These are phyloP conservation scores for Tauraco erythrolophus DNA, from an alignment of 2,113 vertebrate genomes.

Conservation along the genomic window DNA sequence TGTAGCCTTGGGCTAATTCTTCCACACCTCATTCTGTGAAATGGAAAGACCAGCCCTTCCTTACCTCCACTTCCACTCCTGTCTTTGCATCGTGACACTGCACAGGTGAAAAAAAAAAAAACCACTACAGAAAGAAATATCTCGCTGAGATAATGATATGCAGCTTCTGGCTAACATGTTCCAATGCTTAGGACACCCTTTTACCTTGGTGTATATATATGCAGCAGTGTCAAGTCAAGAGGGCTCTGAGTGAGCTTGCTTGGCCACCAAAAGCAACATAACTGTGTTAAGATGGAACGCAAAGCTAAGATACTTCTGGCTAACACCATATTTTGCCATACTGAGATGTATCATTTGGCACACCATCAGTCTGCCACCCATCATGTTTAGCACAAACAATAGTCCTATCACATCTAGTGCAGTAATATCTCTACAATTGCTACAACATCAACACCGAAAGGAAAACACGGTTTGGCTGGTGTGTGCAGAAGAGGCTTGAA, in stretches of 20 bases:
- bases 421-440: too few species aligned
- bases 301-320: neutral
- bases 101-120: neutral
- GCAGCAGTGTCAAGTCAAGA: neutral
- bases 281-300: neutral
- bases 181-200: neutral
- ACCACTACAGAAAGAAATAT: neutral
- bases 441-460: neutral
- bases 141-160: neutral
- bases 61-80: neutral
- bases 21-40: neutral
- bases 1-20: neutral
- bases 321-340: neutral
- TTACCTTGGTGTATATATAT: neutral
- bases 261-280: neutral
- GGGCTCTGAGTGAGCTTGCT: neutral
- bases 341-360: neutral
- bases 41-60: neutral
- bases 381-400: accelerated
- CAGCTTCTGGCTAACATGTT: neutral
- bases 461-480: neutral
- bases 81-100: neutral
- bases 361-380: neutral
- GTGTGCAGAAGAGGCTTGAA: neutral
- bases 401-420: neutral